These are phyloP conservation scores for Drosophila borborema DNA, from an alignment of 2,888 invertebrate species.

Conservation along the genomic window DNA sequence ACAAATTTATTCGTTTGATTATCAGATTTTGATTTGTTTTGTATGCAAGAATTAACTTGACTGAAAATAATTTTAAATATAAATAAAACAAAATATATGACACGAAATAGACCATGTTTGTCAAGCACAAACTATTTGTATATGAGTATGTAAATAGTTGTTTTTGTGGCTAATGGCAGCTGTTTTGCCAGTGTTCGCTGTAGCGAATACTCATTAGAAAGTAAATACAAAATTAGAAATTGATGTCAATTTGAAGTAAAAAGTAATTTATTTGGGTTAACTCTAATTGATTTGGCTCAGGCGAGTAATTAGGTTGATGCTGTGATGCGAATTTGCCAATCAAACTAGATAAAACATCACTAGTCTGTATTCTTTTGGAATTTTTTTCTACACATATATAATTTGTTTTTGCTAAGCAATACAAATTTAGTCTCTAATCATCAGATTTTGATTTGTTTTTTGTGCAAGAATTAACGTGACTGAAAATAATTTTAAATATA, in stretches of 20 bases:
- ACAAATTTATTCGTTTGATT: not conserved
- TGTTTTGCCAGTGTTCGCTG: not conserved
- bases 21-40: not conserved
- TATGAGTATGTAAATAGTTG: not conserved
- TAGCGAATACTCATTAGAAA: not conserved
- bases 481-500: too few relatives aligned
- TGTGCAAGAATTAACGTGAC: too few relatives aligned
- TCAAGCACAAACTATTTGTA: not conserved
- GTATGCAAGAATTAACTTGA: too few relatives aligned
- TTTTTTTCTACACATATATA: too few relatives aligned
- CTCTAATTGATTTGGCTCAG: too few relatives aligned
- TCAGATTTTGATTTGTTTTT: too few relatives aligned
- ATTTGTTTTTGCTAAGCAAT: too few relatives aligned
- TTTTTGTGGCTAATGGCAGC: not conserved
- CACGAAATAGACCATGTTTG: not conserved
- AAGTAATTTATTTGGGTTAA: not conserved
- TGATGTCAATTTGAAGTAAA: not conserved
- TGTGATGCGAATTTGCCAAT: too few relatives aligned
- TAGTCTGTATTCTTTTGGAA: too few relatives aligned
- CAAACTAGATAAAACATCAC: too few relatives aligned
- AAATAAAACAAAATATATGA: not conserved
- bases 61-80: not conserved
- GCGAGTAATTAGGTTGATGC: too few relatives aligned
- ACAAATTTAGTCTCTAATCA: too few relatives aligned
- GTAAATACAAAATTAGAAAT: conserved; percentile 1